Percentiles rank a stretch among this genome's conserved stretches.
Evolutionary conservation across 2,888 invertebrate species (phyloP).

Genomic region (Calliopum simillimum): DNA sequence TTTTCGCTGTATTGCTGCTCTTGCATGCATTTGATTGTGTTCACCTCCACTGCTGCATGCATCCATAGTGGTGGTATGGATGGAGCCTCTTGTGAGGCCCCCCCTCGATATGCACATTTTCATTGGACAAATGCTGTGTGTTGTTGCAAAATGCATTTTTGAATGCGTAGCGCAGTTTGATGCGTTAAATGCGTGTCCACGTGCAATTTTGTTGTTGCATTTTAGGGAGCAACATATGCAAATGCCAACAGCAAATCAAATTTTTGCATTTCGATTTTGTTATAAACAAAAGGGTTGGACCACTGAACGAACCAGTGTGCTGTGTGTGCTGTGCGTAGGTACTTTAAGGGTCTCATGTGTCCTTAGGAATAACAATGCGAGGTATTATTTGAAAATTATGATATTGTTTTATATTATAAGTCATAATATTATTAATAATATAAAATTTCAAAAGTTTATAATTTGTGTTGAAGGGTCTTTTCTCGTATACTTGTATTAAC

Average conservation of each 20-base stretch:
- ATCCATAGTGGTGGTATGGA: too few species aligned
- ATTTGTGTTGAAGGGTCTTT: too few species aligned
- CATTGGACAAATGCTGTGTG: constrained; percentile 29
- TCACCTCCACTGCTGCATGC: background rate
- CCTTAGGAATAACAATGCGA: too few species aligned
- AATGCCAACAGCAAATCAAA: constrained; percentile 29
- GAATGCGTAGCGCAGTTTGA: constrained; percentile 34
- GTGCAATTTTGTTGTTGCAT: constrained; percentile 20
- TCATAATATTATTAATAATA: too few species aligned
- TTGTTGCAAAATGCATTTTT: constrained; percentile 29
- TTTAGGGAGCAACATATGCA: background rate
- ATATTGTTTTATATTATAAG: too few species aligned
- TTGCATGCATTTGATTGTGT: background rate
- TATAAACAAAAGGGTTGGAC: background rate
- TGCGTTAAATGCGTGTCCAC: constrained; percentile 33
- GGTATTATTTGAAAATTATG: too few species aligned
- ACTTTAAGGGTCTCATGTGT: too few species aligned
- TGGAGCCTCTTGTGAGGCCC: constrained; percentile 10
- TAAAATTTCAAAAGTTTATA: too few species aligned
- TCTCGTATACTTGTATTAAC: too few species aligned
- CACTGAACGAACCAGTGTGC: background rate
- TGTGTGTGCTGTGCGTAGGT: background rate
- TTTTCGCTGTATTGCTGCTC: background rate
- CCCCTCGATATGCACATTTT: constrained; percentile 23
- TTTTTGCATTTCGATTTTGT: constrained; percentile 20